Percentiles rank a stretch among this genome's conserved stretches.
These are phyloP conservation scores for Aulostomus chinensis DNA, from an alignment of 2,797 vertebrate genomes.

Conservation along the genomic window DNA sequence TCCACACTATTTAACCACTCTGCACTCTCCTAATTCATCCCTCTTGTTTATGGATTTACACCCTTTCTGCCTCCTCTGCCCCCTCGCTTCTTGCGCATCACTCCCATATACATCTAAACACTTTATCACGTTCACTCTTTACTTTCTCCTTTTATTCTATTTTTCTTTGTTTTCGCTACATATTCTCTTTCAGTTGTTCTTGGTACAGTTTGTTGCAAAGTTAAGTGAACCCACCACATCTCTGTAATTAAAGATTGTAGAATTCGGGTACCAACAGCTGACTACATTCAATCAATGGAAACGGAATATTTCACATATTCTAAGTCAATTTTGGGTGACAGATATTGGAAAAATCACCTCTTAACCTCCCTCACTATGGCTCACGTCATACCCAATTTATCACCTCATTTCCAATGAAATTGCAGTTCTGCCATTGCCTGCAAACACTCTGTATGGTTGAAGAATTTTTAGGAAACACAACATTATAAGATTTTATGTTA, in stretches of 20 bases:
- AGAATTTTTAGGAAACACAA: conserved; percentile 32
- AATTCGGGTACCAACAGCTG: conserved; percentile 12
- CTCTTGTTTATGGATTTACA: conserved; percentile 28
- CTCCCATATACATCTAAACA: too few relatives aligned
- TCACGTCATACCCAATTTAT: conserved; percentile 45
- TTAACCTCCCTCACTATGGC: conserved; percentile 12
- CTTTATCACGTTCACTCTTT: too few relatives aligned
- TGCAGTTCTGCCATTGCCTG: conserved; percentile 15
- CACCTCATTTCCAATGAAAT: conserved; percentile 40
- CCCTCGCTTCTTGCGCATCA: too few relatives aligned
- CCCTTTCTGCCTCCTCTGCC: conserved; percentile 1
- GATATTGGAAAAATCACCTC: conserved; percentile 50
- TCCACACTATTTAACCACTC: conserved; percentile 33
- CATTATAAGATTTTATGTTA: too few relatives aligned
- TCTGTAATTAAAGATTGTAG: conserved; percentile 38
- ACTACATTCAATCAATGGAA: conserved; percentile 27
- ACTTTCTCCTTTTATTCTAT: too few relatives aligned
- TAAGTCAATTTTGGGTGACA: conserved; percentile 31
- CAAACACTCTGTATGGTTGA: conserved; percentile 24
- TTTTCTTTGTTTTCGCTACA: too few relatives aligned
- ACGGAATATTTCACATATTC: conserved; percentile 28
- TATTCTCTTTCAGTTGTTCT: too few relatives aligned
- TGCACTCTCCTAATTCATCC: conserved; percentile 7
- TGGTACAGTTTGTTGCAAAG: too few relatives aligned
- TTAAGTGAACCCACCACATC: conserved; percentile 15